These are phyloP conservation scores for Ips nitidus DNA, from an alignment of 1,140 invertebrate species.

Conservation along the genomic window DNA sequence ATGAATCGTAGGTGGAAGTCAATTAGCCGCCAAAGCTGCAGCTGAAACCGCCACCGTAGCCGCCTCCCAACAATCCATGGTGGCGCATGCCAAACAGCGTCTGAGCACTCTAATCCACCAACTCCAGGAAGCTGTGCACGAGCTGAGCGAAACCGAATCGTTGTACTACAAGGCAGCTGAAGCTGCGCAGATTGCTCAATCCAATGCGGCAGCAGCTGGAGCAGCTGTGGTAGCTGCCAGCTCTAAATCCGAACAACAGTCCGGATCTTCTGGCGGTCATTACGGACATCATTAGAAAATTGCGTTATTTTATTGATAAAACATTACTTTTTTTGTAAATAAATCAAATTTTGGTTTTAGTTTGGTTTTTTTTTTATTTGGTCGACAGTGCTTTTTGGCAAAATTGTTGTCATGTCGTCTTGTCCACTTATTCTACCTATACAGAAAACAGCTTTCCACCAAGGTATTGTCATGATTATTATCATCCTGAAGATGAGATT, in stretches of 20 bases:
- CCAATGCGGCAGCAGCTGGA: conserved; percentile 44
- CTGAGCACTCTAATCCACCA: conserved; percentile 30
- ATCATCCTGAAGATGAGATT: no score
- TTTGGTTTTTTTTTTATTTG: no score
- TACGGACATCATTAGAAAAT: background rate
- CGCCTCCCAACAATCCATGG: conserved; percentile 41
- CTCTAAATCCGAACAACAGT: conserved; percentile 20
- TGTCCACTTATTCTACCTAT: no score
- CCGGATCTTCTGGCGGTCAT: background rate
- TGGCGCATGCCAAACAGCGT: conserved; percentile 39
- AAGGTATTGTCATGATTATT: no score
- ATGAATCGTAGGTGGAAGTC: conserved; percentile 24
- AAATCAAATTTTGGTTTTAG: no score
- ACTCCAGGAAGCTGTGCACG: conserved; percentile 35
- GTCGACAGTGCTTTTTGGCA: no score
- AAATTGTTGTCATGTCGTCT: no score
- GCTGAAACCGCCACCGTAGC: conserved; percentile 39
- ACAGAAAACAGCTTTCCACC: no score
- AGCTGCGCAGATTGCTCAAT: conserved; percentile 41
- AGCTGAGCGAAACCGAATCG: conserved; percentile 39
- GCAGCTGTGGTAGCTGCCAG: conserved; percentile 40
- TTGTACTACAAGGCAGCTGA: conserved; percentile 37
- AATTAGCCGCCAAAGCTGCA: conserved; percentile 36
- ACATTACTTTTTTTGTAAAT: no score
- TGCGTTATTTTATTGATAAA: no score